phyloP scores from a whole-genome alignment of 1,140 invertebrate genomes.

The Pollicipes pollicipes region DNA sequence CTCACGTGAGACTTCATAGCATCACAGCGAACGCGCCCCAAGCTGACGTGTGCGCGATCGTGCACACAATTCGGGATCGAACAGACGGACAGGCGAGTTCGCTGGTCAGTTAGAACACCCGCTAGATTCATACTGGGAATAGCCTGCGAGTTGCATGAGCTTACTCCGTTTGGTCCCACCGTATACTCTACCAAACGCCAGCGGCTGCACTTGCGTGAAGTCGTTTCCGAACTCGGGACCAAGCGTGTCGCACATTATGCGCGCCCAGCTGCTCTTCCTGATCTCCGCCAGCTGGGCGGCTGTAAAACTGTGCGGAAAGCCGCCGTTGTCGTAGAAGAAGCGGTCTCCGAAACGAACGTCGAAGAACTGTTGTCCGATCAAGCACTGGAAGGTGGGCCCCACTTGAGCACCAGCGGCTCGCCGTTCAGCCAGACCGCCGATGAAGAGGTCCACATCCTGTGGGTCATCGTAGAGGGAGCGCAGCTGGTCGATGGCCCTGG shows the following conservation, averaged over 20 bases:
- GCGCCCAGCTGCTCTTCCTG: conserved; percentile 31
- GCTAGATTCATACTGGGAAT: background rate
- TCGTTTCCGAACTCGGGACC: conserved; percentile 29
- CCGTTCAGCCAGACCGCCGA: conserved; percentile 40
- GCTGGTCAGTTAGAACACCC: background rate
- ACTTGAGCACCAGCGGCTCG: background rate
- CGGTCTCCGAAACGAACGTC: conserved; percentile 21
- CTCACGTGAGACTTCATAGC: no score
- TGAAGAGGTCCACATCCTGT: conserved; percentile 88
- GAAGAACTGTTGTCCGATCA: conserved; percentile 24
- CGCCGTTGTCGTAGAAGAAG: conserved; percentile 16
- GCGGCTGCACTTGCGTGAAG: conserved; percentile 32
- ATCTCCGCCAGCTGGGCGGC: conserved; percentile 28
- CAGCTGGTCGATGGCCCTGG: conserved; percentile 28
- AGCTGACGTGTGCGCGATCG: no score
- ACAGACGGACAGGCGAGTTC: no score
- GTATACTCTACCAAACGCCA: conserved; percentile 27
- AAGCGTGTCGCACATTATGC: conserved; percentile 40
- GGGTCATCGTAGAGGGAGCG: conserved; percentile 50
- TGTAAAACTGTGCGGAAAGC: background rate
- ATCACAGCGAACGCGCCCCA: no score
- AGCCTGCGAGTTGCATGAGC: background rate
- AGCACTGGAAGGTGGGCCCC: background rate
- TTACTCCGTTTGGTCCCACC: background rate
- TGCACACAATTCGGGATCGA: no score